phyloP scores from a whole-genome alignment of 2,888 invertebrate genomes.

The Dryococelus australis region DNA sequence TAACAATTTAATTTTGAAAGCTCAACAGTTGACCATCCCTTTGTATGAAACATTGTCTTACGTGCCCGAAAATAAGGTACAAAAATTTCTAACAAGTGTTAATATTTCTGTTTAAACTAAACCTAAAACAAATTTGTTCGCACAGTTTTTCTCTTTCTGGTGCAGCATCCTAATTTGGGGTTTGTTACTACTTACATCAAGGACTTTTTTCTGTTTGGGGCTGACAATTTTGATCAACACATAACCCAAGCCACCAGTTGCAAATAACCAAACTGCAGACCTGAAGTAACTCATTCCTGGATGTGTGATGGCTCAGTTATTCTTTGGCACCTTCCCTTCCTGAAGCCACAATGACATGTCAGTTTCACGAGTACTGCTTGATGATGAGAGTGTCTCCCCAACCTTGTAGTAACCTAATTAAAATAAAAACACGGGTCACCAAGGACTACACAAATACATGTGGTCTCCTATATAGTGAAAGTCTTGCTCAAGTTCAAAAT shows the following conservation, averaged over 20 bases:
- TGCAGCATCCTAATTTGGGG: neutral
- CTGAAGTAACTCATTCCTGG: constrained; percentile 36
- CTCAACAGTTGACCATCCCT: no score
- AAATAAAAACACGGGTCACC: neutral
- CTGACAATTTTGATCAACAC: constrained; percentile 65
- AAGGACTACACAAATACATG: no score
- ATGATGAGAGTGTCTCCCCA: constrained; percentile 68
- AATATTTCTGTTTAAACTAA: no score
- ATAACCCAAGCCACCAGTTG: constrained; percentile 68
- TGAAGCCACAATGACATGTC: constrained; percentile 67
- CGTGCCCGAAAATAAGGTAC: no score
- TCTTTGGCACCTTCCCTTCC: constrained; percentile 61
- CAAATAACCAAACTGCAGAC: constrained; percentile 63
- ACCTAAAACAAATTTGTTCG: no score
- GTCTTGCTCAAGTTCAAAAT: no score
- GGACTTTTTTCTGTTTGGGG: constrained; percentile 60
- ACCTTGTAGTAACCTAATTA: constrained; percentile 67
- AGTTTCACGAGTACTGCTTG: constrained; percentile 52
- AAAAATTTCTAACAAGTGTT: no score
- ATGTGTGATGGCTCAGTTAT: constrained; percentile 43
- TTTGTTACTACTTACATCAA: constrained; percentile 51
- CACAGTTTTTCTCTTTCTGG: no score
- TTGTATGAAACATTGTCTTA: no score
- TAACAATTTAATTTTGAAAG: no score
- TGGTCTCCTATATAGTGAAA: no score